Base-by-base conservation (phyloP, 2,113 vertebrate genomes). In the Lepisosteus osseus region DNA sequence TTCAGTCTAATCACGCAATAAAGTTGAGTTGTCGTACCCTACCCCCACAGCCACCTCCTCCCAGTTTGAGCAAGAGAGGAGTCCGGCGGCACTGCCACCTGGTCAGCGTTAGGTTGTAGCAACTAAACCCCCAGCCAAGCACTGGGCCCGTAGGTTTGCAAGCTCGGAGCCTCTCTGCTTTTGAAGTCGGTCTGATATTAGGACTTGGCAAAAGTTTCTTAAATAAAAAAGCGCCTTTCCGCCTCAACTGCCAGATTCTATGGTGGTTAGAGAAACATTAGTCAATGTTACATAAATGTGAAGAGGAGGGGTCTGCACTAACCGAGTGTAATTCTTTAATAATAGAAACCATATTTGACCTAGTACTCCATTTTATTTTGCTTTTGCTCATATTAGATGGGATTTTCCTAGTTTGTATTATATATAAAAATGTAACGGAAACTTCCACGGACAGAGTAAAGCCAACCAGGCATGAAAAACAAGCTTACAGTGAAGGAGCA, bases 61-160 rank as follows among this genome's bases (percentile, higher is more conserved):
- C 51, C 41, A 40, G 29, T 29, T 29, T 29, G 29, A 29, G 29
- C 29, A 29, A 29, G 29, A 29, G 29, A 29, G 29, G 29, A 29
- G 29, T 1, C 29, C 29, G 29, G 29, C 3, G 14, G 17, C 45
- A 56, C 11, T 61, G 43, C 65, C 44, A 61, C 65, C 65, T 67
- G 65, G 71, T 51, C 65, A 73, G 43, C n/a, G 65, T 73, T 73
- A 67, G 64, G 44, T 72, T 55, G 42, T 59, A 41, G 54, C 15
- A 15, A 9, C 71, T 40, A 47, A 65, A 54, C 41, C 8, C 11
- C 29, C 43, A 57, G 47, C 47, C 47, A 51, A 9, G 9, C 47
- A 51, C 1, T 9, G 47, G 47, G 47, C 47, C 47, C 47, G 5
- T 2, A 51, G 47, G 47, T 51, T 51, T 51, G 47, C 47, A 51